phyloP scores from a whole-genome alignment of 2,888 invertebrate species.

The Cerceris ruficornis region DNA sequence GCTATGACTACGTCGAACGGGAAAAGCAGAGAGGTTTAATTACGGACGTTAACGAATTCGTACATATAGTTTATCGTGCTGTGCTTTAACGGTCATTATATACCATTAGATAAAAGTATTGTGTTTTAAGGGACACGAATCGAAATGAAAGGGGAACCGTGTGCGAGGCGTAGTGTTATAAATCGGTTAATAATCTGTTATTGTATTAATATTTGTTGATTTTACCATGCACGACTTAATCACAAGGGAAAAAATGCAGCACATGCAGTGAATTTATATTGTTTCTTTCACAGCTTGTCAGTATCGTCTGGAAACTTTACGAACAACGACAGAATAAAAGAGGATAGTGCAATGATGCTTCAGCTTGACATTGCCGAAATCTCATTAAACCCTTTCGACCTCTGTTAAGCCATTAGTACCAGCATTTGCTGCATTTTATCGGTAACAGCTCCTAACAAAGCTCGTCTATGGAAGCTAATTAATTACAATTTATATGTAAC shows the following conservation, averaged over 20 bases:
- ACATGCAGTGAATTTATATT: conserved; percentile 21
- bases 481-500: conserved; percentile 33
- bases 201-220: conserved; percentile 49
- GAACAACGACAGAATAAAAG: not conserved
- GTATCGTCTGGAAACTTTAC: not conserved
- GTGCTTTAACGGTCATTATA: conserved; percentile 22
- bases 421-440: conserved; percentile 56
- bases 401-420: not conserved
- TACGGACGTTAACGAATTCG: conserved; percentile 65
- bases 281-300: not conserved
- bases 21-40: conserved; percentile 59
- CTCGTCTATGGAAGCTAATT: conserved; percentile 34
- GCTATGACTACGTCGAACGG: conserved; percentile 45
- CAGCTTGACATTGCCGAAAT: not conserved
- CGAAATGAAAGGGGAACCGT: not conserved
- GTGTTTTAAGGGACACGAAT: conserved; percentile 7
- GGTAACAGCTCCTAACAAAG: conserved; percentile 18
- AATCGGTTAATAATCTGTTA: conserved; percentile 48
- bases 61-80: conserved; percentile 67
- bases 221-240: conserved; percentile 38
- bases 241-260: conserved; percentile 28
- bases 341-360: not conserved
- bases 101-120: conserved; percentile 27
- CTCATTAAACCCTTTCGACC: not conserved
- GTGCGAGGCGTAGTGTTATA: conserved; percentile 19